Evolutionary conservation across 2,888 invertebrate genomes (phyloP).

Genomic region (Leucophenga maculata): DNA sequence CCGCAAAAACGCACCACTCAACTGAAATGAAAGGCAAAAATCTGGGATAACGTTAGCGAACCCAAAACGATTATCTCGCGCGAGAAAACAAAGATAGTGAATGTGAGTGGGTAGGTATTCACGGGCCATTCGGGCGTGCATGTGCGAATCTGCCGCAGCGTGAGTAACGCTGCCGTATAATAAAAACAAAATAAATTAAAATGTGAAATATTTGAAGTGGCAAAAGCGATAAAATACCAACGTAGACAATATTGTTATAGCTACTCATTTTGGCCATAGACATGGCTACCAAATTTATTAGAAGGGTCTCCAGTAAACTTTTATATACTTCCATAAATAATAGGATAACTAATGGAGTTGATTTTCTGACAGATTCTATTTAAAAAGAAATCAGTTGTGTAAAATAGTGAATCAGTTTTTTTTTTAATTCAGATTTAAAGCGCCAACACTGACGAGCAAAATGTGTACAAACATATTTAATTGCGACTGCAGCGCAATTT

Average conservation of each 20-base stretch:
- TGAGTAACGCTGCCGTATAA: slow-evolving; percentile 44
- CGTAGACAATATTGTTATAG: too few relatives aligned
- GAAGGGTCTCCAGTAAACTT: not conserved
- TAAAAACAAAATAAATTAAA: slow-evolving; percentile 20
- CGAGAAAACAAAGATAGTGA: slow-evolving; percentile 26
- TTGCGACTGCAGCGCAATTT: too few relatives aligned
- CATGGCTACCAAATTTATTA: too few relatives aligned
- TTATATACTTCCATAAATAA: too few relatives aligned
- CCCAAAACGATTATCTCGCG: slow-evolving; percentile 44
- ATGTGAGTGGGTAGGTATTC: slow-evolving; percentile 17
- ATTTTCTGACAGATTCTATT: too few relatives aligned
- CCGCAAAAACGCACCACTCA: slow-evolving; percentile 45
- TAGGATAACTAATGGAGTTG: too few relatives aligned
- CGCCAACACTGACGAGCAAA: too few relatives aligned
- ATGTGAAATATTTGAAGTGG: slow-evolving; percentile 16
- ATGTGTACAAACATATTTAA: too few relatives aligned
- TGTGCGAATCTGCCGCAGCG: slow-evolving; percentile 38
- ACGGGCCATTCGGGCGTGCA: not conserved
- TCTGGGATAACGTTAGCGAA: slow-evolving; percentile 56
- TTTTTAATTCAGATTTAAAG: too few relatives aligned
- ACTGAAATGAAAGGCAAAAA: slow-evolving; percentile 58
- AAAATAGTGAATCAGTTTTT: too few relatives aligned
- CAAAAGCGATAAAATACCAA: not conserved
- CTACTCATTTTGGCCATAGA: too few relatives aligned
- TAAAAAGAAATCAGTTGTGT: too few relatives aligned